Percentiles rank a stretch among this genome's conserved stretches.
These are phyloP conservation scores for Vipera latastei DNA, from an alignment of 2,797 vertebrate genomes.

Conservation along the genomic window DNA sequence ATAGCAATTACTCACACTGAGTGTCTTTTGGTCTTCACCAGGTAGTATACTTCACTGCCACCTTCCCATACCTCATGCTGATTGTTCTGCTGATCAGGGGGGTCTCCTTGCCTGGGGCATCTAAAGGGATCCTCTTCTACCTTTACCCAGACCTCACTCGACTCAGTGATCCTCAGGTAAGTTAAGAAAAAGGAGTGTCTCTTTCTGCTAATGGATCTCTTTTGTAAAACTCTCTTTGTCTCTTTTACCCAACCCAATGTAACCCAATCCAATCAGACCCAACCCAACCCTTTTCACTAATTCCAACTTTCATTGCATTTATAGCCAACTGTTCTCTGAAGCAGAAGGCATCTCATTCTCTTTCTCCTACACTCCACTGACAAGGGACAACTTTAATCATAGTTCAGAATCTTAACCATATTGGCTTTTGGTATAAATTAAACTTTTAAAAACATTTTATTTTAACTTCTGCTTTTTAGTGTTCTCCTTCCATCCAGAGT, in stretches of 20 bases:
- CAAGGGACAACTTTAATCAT: not conserved
- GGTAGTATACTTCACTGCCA: conserved; percentile 98
- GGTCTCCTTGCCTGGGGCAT: conserved; percentile 89
- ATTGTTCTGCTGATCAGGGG: conserved; percentile 89
- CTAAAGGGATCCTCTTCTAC: conserved; percentile 89
- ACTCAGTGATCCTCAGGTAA: conserved; percentile 92
- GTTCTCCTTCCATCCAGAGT: not conserved
- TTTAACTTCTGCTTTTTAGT: not conserved
- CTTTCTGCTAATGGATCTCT: not conserved
- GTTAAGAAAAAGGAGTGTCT: not conserved
- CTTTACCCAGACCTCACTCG: conserved; percentile 91
- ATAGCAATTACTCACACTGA: rapidly evolving
- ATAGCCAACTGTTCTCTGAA: not conserved
- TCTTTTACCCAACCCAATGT: not conserved
- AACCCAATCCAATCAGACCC: not conserved
- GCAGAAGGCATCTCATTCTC: not conserved
- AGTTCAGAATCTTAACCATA: not conserved
- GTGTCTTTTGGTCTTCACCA: conserved; percentile 53
- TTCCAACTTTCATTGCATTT: not conserved
- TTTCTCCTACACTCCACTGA: not conserved
- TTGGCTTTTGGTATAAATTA: not conserved
- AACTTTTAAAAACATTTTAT: not conserved
- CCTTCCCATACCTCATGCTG: conserved; percentile 94
- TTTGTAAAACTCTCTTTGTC: not conserved
- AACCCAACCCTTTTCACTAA: not conserved